A percentile compares a stretch with the other conserved stretches of the same genome.
Conservation (phyloP, 1,140 invertebrate genomes). For the Apis florea region DNA sequence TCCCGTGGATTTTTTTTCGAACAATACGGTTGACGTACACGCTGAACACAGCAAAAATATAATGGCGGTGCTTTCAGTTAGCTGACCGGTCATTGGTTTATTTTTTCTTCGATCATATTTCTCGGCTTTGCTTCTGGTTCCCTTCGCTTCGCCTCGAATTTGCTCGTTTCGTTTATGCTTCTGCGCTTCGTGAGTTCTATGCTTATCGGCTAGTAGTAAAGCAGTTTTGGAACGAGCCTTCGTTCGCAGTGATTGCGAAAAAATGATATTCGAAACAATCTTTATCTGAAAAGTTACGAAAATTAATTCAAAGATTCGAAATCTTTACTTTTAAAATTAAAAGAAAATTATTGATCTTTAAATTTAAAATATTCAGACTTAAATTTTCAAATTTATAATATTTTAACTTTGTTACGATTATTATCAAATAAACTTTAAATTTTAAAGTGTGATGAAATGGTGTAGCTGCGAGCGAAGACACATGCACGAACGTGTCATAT, state of each 20-base stretch:
- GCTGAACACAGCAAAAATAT: constrained; percentile 24
- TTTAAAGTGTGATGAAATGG: neutral
- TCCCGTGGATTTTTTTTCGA: neutral
- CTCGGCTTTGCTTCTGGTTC: constrained; percentile 11
- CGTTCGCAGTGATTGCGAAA: constrained; percentile 37
- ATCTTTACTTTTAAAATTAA: neutral
- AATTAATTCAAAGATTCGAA: neutral
- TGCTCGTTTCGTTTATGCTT: neutral
- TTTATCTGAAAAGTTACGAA: too few relatives aligned
- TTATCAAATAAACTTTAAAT: neutral
- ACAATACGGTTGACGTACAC: constrained; percentile 29
- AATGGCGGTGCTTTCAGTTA: constrained; percentile 63
- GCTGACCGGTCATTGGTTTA: constrained; percentile 42
- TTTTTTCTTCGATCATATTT: neutral
- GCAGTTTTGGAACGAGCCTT: constrained; percentile 42
- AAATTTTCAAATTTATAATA: too few relatives aligned
- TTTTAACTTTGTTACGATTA: too few relatives aligned
- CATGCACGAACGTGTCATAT: constrained; percentile 21
- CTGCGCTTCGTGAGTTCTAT: constrained; percentile 34
- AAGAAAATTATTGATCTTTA: too few relatives aligned
- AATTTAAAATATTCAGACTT: too few relatives aligned
- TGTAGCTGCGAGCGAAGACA: neutral
- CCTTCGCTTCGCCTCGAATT: neutral
- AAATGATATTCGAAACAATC: neutral
- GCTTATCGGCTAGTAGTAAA: constrained; percentile 68